Percentiles rank a stretch among this genome's conserved stretches.
Conservation (phyloP, 1,140 invertebrate species). For the Drosophila watanabei region DNA sequence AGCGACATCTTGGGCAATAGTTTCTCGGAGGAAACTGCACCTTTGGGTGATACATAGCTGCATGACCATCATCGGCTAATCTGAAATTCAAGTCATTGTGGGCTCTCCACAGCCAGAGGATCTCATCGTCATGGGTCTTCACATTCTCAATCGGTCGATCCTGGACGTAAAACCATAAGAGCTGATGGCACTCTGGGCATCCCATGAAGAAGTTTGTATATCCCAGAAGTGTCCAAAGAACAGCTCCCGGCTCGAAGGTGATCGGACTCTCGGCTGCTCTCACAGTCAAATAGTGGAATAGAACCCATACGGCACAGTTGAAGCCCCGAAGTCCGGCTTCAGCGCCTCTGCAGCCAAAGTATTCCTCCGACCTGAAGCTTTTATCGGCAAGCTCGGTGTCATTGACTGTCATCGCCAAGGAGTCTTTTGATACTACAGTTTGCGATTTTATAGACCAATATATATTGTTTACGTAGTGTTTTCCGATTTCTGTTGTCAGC, state of each 20-base stretch:
- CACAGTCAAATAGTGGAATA: conserved; percentile 97
- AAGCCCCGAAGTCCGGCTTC: conserved; percentile 91
- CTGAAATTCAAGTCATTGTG: conserved; percentile 89
- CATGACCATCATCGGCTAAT: conserved; percentile 88
- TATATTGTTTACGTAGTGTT: neutral
- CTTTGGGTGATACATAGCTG: conserved; percentile 93
- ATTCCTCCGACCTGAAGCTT: neutral
- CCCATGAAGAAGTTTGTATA: conserved; percentile 97
- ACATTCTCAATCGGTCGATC: conserved; percentile 89
- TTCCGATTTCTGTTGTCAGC: conserved; percentile 1
- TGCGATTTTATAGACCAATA: conserved; percentile 89
- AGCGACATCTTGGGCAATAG: neutral
- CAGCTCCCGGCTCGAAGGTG: conserved; percentile 86
- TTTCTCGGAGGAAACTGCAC: conserved; percentile 91
- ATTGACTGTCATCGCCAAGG: fast-evolving
- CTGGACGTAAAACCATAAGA: conserved; percentile 90
- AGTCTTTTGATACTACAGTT: neutral
- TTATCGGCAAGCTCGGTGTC: neutral
- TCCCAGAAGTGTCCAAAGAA: conserved; percentile 92
- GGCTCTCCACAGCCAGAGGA: conserved; percentile 97
- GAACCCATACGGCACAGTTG: conserved; percentile 94
- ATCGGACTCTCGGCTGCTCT: conserved; percentile 87
- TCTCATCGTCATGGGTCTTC: conserved; percentile 89
- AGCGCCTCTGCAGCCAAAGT: conserved; percentile 88
- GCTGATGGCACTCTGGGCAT: conserved; percentile 91